A percentile compares a stretch with the other conserved stretches of the same genome.
These are phyloP conservation scores for Varecia variegata DNA, from an alignment of 2,797 vertebrate genomes.

Conservation along the genomic window DNA sequence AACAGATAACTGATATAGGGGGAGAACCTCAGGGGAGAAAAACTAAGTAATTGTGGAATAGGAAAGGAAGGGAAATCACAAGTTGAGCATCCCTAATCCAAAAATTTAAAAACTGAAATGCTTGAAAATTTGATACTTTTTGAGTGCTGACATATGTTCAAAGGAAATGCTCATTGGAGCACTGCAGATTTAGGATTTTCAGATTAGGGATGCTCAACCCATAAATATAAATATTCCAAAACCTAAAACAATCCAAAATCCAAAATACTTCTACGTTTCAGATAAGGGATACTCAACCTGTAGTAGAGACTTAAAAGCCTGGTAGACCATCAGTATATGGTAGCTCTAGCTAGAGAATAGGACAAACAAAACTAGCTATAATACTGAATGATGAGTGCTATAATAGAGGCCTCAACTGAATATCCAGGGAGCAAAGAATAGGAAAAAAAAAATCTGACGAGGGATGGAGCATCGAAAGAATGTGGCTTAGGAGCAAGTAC, in stretches of 20 bases:
- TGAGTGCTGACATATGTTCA: not conserved
- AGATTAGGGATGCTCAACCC: not conserved
- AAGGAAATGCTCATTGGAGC: not conserved
- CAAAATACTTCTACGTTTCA: not conserved
- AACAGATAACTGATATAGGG: not conserved
- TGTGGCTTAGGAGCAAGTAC: not conserved
- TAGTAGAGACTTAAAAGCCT: not conserved
- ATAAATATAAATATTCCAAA: not conserved
- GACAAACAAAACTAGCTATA: not conserved
- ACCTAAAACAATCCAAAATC: not conserved
- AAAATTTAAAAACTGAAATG: not conserved
- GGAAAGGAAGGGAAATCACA: not conserved
- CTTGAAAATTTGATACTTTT: not conserved
- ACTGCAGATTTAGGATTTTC: not conserved
- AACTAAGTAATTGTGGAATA: not conserved
- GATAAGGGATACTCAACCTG: not conserved
- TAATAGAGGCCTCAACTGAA: not conserved
- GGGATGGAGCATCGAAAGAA: not conserved
- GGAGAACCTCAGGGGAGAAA: not conserved
- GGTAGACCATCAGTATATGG: not conserved
- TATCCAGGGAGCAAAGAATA: not conserved
- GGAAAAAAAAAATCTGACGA: not conserved
- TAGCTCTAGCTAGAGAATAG: not conserved
- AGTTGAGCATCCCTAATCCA: not conserved
- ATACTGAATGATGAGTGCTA: not conserved